Base-by-base conservation (phyloP, 2,797 vertebrate species). In the Danio kyathit region DNA sequence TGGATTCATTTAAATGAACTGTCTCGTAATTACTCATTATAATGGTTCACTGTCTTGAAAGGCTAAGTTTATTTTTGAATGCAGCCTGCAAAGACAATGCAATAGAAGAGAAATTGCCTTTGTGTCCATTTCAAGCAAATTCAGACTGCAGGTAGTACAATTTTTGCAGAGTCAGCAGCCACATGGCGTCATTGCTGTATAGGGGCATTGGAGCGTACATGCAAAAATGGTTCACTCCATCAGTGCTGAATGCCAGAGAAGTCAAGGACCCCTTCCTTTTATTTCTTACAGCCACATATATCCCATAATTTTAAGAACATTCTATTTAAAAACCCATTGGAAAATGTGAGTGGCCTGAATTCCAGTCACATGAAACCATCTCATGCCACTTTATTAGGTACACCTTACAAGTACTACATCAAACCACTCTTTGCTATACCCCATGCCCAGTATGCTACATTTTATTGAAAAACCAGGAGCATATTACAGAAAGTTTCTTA, bases 131-230 rank as follows among this genome's bases (percentile, higher is more conserved):
- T 52, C 43, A 52, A 48, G n/a, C n/a, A 10, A 52, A 17, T 52
- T 70, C 49, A 12, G 49, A 40, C 14, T 5, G 48, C 48, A 70
- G 52, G 13, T 52, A 52, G 67, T 40, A 52, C n/a, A 3, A 41
- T 40, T 70, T 52, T 21, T 40, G 48, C 67, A 90, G 90, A 89
- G 78, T 69, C 66, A 69, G 66, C 59, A 61, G 29, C 7, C 14
- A 29, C 29, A 16, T 29, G 38, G 59, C 19, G 6, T 49, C 13
- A 38, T 19, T 49, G 65, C 46, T 1, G 13, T 49, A 69, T 38
- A 38, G 14, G 16, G 5, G 21, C 51, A 69, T 13, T 38, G 48
- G 66, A 38, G 46, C 51, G 46, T 72, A 57, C 69, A 51, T 14
- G 69, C 51, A 57, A 57, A 41, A 57, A 19, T 19, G 11, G 4